A percentile compares a stretch with the other conserved stretches of the same genome.
Evolutionary conservation across 2,797 vertebrate genomes (phyloP).

Genomic region (Ptychadena robeensis): DNA sequence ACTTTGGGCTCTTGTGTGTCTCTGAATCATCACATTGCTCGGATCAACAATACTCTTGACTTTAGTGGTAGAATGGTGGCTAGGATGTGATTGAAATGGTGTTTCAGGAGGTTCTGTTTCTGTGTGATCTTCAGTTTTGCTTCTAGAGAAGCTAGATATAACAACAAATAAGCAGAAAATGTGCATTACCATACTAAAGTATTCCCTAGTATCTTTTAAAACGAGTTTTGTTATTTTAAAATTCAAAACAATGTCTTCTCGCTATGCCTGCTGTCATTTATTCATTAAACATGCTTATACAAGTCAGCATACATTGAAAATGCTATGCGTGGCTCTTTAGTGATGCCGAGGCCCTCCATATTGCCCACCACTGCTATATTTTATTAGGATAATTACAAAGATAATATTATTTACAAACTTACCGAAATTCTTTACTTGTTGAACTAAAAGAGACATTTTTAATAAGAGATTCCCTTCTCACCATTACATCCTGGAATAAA

Average conservation of each 20-base stretch:
- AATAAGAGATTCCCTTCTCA: conserved; percentile 25
- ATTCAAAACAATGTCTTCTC: too few relatives aligned
- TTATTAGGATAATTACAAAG: too few relatives aligned
- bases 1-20: conserved; percentile 66
- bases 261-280: too few relatives aligned
- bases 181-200: too few relatives aligned
- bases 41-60: conserved; percentile 54
- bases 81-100: conserved; percentile 66
- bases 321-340: too few relatives aligned
- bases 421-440: conserved; percentile 32
- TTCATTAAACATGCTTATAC: too few relatives aligned
- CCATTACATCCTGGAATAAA: conserved; percentile 26
- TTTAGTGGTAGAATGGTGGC: conserved; percentile 36
- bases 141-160: conserved; percentile 31
- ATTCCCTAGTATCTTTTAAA: too few relatives aligned
- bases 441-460: conserved; percentile 9
- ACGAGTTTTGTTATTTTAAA: too few relatives aligned
- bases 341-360: too few relatives aligned
- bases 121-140: conserved; percentile 56
- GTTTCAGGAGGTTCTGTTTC: conserved; percentile 62
- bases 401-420: neutral
- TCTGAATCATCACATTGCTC: conserved; percentile 72
- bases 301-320: too few relatives aligned
- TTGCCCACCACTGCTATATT: too few relatives aligned
- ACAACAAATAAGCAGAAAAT: neutral